Evolutionary conservation across 2,797 vertebrate genomes (phyloP).

Genomic region (Semaprochilodus insignis): DNA sequence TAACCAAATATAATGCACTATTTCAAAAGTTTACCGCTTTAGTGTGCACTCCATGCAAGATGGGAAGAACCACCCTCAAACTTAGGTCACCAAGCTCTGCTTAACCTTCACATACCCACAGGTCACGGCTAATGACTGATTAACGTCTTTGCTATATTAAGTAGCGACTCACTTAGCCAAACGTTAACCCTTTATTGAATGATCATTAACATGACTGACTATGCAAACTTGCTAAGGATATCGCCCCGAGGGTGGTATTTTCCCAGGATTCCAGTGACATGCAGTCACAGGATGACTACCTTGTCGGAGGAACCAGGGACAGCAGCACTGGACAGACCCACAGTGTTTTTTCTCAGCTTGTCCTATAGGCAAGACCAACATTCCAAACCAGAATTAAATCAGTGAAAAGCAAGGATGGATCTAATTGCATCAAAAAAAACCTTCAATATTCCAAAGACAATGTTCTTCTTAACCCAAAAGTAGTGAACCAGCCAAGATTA

Average conservation of each 20-base stretch:
- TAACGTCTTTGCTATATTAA: neutral
- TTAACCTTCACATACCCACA: neutral
- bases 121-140: neutral
- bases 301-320: slow-evolving; percentile 63
- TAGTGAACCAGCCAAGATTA: neutral
- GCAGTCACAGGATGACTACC: slow-evolving; percentile 67
- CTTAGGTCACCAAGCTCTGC: neutral
- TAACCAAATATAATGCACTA: neutral
- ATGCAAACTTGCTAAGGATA: neutral
- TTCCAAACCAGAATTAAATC: slow-evolving; percentile 17
- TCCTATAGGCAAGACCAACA: slow-evolving; percentile 61
- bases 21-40: neutral
- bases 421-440: slow-evolving; percentile 10
- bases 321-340: slow-evolving; percentile 62
- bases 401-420: neutral
- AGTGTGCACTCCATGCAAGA: neutral
- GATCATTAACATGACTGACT: slow-evolving; percentile 7
- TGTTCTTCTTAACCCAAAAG: neutral
- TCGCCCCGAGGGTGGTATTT: slow-evolving; percentile 42
- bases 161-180: neutral
- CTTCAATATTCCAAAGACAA: neutral
- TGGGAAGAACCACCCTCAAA: slow-evolving; percentile 7
- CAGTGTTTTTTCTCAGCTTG: slow-evolving; percentile 72
- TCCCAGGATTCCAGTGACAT: slow-evolving; percentile 31
- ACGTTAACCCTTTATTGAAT: slow-evolving; percentile 18